A percentile compares a stretch with the other conserved stretches of the same genome.
phyloP scores from a whole-genome alignment of 2,797 vertebrate species.

The Esox masquinongy region DNA sequence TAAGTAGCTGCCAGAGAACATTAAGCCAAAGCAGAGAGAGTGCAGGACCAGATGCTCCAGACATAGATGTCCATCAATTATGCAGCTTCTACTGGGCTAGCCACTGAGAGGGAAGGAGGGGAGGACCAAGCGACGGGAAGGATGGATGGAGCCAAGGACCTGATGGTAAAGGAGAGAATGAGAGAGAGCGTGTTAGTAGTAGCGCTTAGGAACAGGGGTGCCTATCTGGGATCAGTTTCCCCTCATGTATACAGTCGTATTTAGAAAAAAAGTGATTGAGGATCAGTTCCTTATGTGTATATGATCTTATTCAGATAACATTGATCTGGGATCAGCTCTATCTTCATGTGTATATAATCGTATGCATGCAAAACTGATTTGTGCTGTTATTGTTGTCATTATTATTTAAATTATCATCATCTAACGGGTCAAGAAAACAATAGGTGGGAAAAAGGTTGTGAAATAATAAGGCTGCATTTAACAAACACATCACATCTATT shows the following conservation, averaged over 20 bases:
- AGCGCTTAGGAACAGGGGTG: not conserved
- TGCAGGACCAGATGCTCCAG: constrained; percentile 73
- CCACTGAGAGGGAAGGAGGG: constrained; percentile 38
- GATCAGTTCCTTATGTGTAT: not conserved
- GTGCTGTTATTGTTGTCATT: no score
- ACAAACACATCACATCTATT: no score
- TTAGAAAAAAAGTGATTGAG: not conserved
- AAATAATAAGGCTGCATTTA: no score
- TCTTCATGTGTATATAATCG: no score
- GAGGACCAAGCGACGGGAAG: not conserved
- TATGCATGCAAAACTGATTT: no score
- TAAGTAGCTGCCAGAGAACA: constrained; percentile 73
- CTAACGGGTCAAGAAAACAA: no score
- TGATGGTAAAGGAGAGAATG: constrained; percentile 10
- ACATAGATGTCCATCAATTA: constrained; percentile 80
- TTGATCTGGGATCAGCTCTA: no score
- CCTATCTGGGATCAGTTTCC: not conserved
- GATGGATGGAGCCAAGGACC: not conserved
- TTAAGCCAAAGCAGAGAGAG: constrained; percentile 28
- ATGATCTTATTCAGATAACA: no score
- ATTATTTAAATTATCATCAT: no score
- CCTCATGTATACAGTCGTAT: not conserved
- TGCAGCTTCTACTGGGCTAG: constrained; percentile 66
- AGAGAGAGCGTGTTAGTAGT: not conserved
- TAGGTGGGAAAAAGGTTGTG: no score